phyloP scores from a whole-genome alignment of 1,140 invertebrate genomes.

The Pseudomyrmex sp. region DNA sequence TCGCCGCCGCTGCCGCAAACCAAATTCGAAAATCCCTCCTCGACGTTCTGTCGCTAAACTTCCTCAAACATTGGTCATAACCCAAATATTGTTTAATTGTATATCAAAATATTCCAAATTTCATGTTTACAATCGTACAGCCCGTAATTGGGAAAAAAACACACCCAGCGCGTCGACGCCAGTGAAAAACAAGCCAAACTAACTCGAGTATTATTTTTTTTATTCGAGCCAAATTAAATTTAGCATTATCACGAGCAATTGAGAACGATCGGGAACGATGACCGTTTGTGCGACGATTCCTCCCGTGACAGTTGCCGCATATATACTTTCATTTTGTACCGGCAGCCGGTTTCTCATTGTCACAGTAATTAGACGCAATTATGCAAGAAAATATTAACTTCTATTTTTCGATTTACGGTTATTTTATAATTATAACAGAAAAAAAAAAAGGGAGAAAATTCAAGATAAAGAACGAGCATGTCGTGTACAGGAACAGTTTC shows the following conservation, averaged over 20 bases:
- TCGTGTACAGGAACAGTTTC: neutral
- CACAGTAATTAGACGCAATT: slow-evolving; percentile 36
- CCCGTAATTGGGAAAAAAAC: slow-evolving; percentile 57
- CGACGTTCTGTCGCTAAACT: slow-evolving; percentile 54
- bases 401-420: slow-evolving; percentile 21
- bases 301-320: neutral
- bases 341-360: neutral
- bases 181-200: slow-evolving; percentile 37
- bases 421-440: slow-evolving; percentile 1
- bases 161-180: neutral
- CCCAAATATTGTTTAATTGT: slow-evolving; percentile 61
- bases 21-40: slow-evolving; percentile 61
- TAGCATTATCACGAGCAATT: slow-evolving; percentile 52
- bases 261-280: slow-evolving; percentile 6
- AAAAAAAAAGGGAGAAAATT: neutral
- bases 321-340: slow-evolving; percentile 29
- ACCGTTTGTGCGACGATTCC: neutral
- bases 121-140: slow-evolving; percentile 43
- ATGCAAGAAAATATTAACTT: slow-evolving; percentile 38
- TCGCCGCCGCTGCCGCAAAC: slow-evolving; percentile 49
- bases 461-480: slow-evolving; percentile 9
- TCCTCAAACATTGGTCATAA: slow-evolving; percentile 58
- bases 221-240: slow-evolving; percentile 50
- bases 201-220: slow-evolving; percentile 50
- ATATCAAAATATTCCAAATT: slow-evolving; percentile 62